A percentile compares a stretch with the other conserved stretches of the same genome.
phyloP scores from a whole-genome alignment of 2,113 vertebrate species.

The Xiphorhynchus elegans region DNA sequence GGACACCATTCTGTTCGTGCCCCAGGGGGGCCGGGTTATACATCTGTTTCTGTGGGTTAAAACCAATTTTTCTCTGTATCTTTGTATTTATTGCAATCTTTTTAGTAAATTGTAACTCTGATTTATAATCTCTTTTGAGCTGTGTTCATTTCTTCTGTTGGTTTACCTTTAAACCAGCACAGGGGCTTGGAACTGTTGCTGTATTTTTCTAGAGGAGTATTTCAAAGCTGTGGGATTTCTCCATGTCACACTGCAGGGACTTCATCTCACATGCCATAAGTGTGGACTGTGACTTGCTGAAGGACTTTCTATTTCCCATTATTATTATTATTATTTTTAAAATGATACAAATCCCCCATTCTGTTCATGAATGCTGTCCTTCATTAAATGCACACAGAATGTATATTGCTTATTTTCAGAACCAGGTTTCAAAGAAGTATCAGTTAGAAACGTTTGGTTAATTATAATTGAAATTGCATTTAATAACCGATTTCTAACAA shows the following conservation, averaged over 20 bases:
- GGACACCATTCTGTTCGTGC: no score
- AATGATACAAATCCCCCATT: background rate
- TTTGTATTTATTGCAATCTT: no score
- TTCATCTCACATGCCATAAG: background rate
- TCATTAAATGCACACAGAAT: background rate
- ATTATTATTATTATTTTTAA: background rate
- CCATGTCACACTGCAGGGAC: background rate
- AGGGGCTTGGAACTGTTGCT: background rate
- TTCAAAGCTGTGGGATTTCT: background rate
- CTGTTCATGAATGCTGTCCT: background rate
- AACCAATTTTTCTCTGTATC: no score
- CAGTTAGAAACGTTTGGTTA: background rate
- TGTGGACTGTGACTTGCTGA: background rate
- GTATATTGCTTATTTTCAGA: background rate
- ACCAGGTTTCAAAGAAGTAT: background rate
- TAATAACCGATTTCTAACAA: background rate
- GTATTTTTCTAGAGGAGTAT: background rate
- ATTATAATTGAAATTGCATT: background rate
- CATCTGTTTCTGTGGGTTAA: no score
- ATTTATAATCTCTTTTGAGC: no score
- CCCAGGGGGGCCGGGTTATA: no score
- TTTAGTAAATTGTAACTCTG: no score
- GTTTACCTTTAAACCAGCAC: no score
- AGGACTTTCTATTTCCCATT: background rate
- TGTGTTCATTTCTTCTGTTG: no score